Evolutionary conservation across 2,888 invertebrate species (phyloP).

Genomic region (Smittia aterrima): DNA sequence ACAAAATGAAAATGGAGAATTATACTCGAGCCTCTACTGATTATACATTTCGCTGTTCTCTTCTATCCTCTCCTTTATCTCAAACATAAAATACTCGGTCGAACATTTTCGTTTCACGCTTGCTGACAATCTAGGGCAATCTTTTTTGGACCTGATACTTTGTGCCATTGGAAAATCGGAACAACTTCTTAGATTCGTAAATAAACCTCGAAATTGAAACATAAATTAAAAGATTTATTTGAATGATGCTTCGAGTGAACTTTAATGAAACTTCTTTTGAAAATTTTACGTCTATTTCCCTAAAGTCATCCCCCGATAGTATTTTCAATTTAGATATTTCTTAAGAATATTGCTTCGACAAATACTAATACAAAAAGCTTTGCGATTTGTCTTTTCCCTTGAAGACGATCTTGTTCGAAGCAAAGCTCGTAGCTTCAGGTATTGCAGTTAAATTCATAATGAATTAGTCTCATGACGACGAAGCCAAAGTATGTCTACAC

Average conservation of each 20-base stretch:
- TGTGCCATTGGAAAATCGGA: too few relatives aligned
- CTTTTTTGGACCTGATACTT: neutral
- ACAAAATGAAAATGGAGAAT: slow-evolving; percentile 8
- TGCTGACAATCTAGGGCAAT: neutral
- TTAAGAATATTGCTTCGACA: too few relatives aligned
- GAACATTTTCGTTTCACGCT: neutral
- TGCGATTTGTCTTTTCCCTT: neutral
- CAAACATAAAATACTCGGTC: neutral
- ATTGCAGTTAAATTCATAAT: neutral
- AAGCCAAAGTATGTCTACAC: neutral
- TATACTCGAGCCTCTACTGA: neutral
- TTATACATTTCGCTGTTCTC: neutral
- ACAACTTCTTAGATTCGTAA: too few relatives aligned
- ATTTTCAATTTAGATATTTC: slow-evolving; percentile 13
- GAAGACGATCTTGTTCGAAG: too few relatives aligned
- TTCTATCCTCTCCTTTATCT: neutral
- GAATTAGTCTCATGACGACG: slow-evolving; percentile 30
- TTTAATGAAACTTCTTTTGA: too few relatives aligned
- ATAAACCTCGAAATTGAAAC: too few relatives aligned
- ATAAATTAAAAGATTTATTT: too few relatives aligned
- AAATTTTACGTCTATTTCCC: too few relatives aligned
- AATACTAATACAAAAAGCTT: neutral
- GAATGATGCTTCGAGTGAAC: too few relatives aligned
- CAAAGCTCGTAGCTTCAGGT: too few relatives aligned
- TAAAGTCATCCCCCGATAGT: too few relatives aligned